Conservation (phyloP, 2,797 vertebrate species). For the Thalassophryne amazonica region DNA sequence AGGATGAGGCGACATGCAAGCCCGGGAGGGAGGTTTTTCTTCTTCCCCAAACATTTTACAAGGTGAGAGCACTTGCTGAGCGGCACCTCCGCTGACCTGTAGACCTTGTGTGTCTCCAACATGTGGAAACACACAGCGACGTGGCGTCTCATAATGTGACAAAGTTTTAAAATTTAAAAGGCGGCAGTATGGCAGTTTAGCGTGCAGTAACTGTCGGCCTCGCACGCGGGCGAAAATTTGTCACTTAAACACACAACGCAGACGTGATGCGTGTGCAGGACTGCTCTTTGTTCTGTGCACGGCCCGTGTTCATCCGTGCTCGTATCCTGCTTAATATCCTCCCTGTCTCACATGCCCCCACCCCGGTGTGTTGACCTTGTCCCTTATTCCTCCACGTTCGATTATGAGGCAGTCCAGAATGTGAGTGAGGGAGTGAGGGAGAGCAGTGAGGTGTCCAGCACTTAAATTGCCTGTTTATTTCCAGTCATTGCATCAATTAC, state of each 20-base stretch:
- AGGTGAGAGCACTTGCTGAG: conserved; percentile 26
- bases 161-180: neutral
- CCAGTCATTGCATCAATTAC: conserved; percentile 82
- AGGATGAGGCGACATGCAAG: conserved; percentile 25
- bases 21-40: conserved; percentile 6
- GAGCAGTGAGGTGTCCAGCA: conserved; percentile 82
- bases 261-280: conserved; percentile 59
- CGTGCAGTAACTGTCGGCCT: conserved; percentile 6
- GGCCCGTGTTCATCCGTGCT: conserved; percentile 50
- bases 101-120: neutral
- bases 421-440: conserved; percentile 31
- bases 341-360: conserved; percentile 27
- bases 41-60: conserved; percentile 21
- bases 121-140: neutral
- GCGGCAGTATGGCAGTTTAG: conserved; percentile 4
- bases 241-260: conserved; percentile 46
- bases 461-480: conserved; percentile 87
- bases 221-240: conserved; percentile 35
- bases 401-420: conserved; percentile 47
- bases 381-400: conserved; percentile 61
- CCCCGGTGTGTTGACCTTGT: conserved; percentile 71
- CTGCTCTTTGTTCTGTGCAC: conserved; percentile 50
- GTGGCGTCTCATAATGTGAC: neutral
- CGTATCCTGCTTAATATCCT: conserved; percentile 64
- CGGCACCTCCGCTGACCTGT: conserved; percentile 18